A percentile compares a stretch with the other conserved stretches of the same genome.
phyloP scores from a whole-genome alignment of 1,140 invertebrate species.

The Leptinotarsa lineolata region DNA sequence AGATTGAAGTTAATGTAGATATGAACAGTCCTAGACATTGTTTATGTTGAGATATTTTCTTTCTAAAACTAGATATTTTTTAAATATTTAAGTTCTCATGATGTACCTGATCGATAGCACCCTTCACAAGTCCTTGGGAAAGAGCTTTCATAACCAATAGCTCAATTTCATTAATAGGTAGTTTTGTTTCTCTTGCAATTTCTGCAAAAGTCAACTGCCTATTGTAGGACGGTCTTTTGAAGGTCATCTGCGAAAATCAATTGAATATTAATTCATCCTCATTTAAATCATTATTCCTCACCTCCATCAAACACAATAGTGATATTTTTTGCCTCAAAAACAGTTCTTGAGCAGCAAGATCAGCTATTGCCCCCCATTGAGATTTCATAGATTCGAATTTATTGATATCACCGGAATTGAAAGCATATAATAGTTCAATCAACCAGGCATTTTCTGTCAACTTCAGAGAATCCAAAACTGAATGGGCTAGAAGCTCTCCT shows the following conservation, averaged over 20 bases:
- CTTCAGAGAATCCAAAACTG: constrained; percentile 85
- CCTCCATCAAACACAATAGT: constrained; percentile 95
- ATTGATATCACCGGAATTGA: constrained; percentile 88
- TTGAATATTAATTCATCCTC: neutral
- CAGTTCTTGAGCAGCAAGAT: constrained; percentile 83
- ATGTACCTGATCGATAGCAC: constrained; percentile 91
- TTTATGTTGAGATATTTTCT: no score
- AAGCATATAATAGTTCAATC: constrained; percentile 86
- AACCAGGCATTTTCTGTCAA: constrained; percentile 87
- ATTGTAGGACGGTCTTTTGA: constrained; percentile 72
- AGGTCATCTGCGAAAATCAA: constrained; percentile 66
- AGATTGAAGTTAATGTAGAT: no score
- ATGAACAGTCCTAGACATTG: no score
- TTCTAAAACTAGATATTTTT: no score
- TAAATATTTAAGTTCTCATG: neutral
- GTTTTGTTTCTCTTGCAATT: constrained; percentile 83
- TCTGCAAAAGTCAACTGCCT: constrained; percentile 87
- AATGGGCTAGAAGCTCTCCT: constrained; percentile 94
- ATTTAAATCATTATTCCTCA: constrained; percentile 51
- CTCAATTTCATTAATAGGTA: constrained; percentile 88
- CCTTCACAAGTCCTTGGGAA: constrained; percentile 90
- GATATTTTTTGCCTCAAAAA: constrained; percentile 91
- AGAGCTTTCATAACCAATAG: constrained; percentile 97
- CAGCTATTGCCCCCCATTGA: constrained; percentile 81
- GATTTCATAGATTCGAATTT: constrained; percentile 83